Evolutionary conservation across 30 jellyfish, hydroid and myxozoan genomes (phyloP).

Genomic region (Turritopsis dohrnii): DNA sequence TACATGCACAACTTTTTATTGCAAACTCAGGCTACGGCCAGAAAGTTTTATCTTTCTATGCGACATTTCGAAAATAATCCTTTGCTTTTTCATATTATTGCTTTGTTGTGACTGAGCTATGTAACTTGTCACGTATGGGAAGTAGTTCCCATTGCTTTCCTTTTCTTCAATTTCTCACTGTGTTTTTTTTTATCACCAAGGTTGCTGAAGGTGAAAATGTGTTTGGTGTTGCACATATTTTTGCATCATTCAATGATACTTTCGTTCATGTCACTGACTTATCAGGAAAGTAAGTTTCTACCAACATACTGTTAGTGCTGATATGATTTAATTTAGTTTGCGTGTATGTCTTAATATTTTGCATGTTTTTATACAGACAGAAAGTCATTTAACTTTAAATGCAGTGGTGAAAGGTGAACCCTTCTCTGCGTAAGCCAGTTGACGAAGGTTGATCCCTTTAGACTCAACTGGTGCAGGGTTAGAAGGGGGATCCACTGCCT

Average conservation of each 20-base stretch:
- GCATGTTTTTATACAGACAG: neutral
- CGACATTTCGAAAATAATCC: no score
- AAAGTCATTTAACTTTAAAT: neutral
- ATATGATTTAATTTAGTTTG: no score
- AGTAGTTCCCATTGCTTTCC: no score
- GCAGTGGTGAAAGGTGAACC: constrained; percentile 32
- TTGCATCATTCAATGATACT: constrained; percentile 99
- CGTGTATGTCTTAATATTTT: neutral
- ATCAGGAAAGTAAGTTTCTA: constrained; percentile 82
- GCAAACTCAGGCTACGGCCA: no score
- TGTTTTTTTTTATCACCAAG: constrained; percentile 17
- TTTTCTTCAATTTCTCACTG: no score
- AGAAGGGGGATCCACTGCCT: neutral
- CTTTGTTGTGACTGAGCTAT: no score
- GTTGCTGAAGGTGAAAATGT: constrained; percentile 99
- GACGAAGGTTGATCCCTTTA: constrained; percentile 41
- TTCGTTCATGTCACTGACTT: constrained; percentile 98
- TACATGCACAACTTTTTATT: neutral
- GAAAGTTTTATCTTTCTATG: no score
- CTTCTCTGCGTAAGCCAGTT: constrained; percentile 5
- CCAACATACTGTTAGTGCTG: neutral
- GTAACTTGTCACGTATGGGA: no score
- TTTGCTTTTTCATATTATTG: no score
- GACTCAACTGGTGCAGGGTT: constrained; percentile 25
- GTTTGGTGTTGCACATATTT: constrained; percentile 98